Evolutionary conservation across 2,888 invertebrate genomes (phyloP), one percentile per base, ranked within the genome.

Genomic region (Brenthis ino): DNA sequence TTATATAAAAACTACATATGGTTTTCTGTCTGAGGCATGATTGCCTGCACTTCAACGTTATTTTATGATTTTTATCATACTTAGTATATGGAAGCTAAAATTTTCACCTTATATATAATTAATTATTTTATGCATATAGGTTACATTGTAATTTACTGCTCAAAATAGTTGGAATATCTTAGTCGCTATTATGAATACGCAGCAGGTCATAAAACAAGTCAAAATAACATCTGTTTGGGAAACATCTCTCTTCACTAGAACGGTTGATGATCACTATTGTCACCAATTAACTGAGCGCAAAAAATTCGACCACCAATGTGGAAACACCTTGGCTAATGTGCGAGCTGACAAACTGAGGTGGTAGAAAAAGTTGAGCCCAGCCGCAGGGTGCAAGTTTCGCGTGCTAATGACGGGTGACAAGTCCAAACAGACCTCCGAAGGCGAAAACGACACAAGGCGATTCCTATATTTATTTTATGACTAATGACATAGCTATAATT

Each of bases 261-360:
- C 82, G 83, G 85, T 82, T 82, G 85, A 81, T 86, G 85, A 90
- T 88, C 88, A 85, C 87, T 84, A 91, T 91, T 91, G 92, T 91
- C 91, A 88, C 86, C 91, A 91, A 93, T 91, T 91, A 92, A 90
- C 89, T 77, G 77, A 77, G 76, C 75, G 79, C 75, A 88, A 90
- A 91, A 90, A 87, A 79, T 61, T 74, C 74, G 91, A 89, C 92
- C 92, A 91, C 91, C 92, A 77, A 77, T 77, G 83, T 82, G 73
- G 84, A 81, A 85, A 90, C 89, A 91, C 89, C 90, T 89, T 89
- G 88, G 87, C 81, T 91, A 91, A 92, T 91, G 91, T 91, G 87
- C 79, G 82, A 88, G 90, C 85, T 91, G 91, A 91, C 91, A 89
- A 84, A 85, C 87, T 82, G 78, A 85, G 85, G 78, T 76, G 68